Conservation (phyloP, 1,140 invertebrate genomes). For the Phenacoccus solenopsis region DNA sequence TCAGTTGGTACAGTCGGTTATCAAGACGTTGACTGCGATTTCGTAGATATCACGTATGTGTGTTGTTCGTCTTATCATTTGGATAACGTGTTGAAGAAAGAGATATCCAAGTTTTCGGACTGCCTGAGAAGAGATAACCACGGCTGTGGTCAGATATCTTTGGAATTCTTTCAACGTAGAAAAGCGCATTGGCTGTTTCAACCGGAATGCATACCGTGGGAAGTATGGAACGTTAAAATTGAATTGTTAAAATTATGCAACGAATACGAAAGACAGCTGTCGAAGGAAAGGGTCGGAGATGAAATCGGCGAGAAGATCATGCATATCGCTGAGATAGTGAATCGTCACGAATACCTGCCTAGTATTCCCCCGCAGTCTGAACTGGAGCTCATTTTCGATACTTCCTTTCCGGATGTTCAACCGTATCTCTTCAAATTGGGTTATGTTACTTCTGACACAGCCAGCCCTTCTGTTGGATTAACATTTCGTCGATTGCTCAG, state of each 20-base stretch:
- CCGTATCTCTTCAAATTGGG: slow-evolving; percentile 69
- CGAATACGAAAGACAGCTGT: slow-evolving; percentile 79
- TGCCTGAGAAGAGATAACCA: slow-evolving; percentile 60
- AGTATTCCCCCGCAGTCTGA: slow-evolving; percentile 88
- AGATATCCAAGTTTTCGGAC: slow-evolving; percentile 77
- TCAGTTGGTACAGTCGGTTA: slow-evolving; percentile 89
- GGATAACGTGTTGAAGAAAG: slow-evolving; percentile 56
- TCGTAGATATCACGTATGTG: slow-evolving; percentile 93
- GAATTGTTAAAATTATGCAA: slow-evolving; percentile 72
- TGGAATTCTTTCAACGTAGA: slow-evolving; percentile 91
- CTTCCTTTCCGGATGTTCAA: slow-evolving; percentile 78
- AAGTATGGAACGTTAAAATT: slow-evolving; percentile 88
- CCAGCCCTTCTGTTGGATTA: slow-evolving; percentile 59
- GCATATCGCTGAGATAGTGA: slow-evolving; percentile 88
- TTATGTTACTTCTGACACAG: slow-evolving; percentile 57
- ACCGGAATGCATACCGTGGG: slow-evolving; percentile 86
- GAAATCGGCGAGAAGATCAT: slow-evolving; percentile 83
- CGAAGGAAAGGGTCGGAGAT: slow-evolving; percentile 80
- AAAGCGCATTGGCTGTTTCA: slow-evolving; percentile 77
- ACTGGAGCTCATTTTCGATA: slow-evolving; percentile 88
- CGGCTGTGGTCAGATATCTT: slow-evolving; percentile 69
- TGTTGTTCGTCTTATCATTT: slow-evolving; percentile 75
- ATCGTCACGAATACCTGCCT: slow-evolving; percentile 86
- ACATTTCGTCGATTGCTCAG: slow-evolving; percentile 82
- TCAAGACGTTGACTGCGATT: slow-evolving; percentile 92